A percentile compares a stretch with the other conserved stretches of the same genome.
Evolutionary conservation across 2,888 invertebrate species (phyloP).

Genomic region (Melangyna quadrimaculata): DNA sequence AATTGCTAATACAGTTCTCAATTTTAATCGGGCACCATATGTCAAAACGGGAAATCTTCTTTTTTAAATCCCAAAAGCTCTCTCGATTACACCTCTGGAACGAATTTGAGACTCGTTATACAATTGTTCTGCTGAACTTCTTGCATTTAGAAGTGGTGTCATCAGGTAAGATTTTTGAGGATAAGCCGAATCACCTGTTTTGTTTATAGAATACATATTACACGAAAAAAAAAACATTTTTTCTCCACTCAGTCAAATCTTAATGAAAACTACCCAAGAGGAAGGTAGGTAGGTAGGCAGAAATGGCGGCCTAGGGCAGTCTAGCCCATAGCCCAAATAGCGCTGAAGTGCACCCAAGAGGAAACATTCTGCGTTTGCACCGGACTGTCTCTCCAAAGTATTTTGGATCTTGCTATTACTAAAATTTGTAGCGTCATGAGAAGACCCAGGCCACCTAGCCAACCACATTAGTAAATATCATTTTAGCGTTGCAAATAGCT

Average conservation of each 20-base stretch:
- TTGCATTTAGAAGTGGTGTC: neutral
- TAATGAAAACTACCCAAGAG: neutral
- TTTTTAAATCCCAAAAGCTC: neutral
- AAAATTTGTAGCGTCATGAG: neutral
- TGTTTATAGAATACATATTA: neutral
- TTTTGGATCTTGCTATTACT: neutral
- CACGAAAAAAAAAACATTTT: neutral
- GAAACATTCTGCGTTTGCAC: neutral
- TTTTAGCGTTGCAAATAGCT: neutral
- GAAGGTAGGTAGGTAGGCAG: no score
- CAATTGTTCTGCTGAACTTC: neutral
- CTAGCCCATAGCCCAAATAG: no score
- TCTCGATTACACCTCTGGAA: no score
- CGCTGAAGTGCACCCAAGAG: no score
- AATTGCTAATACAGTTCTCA: neutral
- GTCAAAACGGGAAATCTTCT: neutral
- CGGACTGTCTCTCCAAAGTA: neutral
- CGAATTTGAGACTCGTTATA: neutral
- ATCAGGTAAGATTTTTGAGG: neutral
- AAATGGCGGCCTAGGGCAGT: no score
- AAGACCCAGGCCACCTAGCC: neutral
- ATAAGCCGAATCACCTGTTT: no score
- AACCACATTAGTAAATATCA: neutral
- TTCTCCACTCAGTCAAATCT: neutral
- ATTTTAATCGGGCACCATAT: neutral